Base-by-base conservation (phyloP, 2,113 vertebrate genomes). In the Podilymbus podiceps region DNA sequence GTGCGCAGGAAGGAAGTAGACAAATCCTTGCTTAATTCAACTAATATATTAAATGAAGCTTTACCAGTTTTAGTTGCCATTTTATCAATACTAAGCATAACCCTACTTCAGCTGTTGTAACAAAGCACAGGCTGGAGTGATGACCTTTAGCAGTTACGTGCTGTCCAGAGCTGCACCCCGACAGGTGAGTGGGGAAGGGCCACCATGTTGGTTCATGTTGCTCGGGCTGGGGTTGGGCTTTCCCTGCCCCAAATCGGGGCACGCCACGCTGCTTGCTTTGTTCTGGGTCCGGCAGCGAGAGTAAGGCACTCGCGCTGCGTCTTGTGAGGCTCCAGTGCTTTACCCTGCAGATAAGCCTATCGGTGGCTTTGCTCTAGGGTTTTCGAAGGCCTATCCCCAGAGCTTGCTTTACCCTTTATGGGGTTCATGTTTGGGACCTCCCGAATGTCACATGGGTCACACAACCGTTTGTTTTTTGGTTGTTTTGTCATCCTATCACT, bases 121-220 rank as follows among this genome's bases (percentile, higher is more conserved):
- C 55, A 62, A 40, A 42, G 5, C 9, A 7, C 14, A 3, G 21
- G 2, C 2, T 0, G 1, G 4, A 4, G 7, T 0, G 5, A 15
- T 21, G 38, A 30, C 6, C 18, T 4, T 17, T 28, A 28, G 6
- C 13, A 15, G 56, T 47, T 46, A 3, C 2, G 4, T 85, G 50
- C 58, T 68, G 22, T 53, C 44, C 59, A 6, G n/a, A 50, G 66
- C 38, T 18, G 27, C 17, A 6, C 11, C 35, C n/a, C 4, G 8
- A 5, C 24, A 12, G 60, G 56, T 1, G 5, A 21, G 14, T 11
- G 3, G 7, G 49, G 56, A 13, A n/a, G 38, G 25, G 42, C n/a
- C 22, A 24, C 27, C 13, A 1, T 1, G 0, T 22, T 52, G 58
- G 27, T 38, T 59, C 10, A 2, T 19, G 10, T 59, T 72, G 67